phyloP scores from a whole-genome alignment of 2,888 invertebrate genomes.

The Mimumesa dahlbomi region DNA sequence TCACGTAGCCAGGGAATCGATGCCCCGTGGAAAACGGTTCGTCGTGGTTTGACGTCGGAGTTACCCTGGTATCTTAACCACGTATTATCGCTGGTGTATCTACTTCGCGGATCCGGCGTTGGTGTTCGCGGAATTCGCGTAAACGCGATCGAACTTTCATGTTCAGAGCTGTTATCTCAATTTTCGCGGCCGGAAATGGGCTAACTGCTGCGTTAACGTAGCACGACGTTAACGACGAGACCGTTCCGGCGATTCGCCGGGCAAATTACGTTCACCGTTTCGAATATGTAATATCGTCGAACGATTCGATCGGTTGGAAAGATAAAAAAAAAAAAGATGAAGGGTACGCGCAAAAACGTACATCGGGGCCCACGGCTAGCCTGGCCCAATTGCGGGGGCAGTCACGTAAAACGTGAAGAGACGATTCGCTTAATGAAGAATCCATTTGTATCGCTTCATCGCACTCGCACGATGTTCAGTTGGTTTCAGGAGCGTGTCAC shows the following conservation, averaged over 20 bases:
- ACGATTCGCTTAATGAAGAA: not conserved
- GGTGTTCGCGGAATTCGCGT: no score
- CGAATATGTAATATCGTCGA: conserved; percentile 13
- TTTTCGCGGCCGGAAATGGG: not conserved
- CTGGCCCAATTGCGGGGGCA: conserved; percentile 36
- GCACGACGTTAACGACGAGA: no score
- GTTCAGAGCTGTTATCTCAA: not conserved
- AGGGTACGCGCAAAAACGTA: not conserved
- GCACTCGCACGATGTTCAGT: no score
- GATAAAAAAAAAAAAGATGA: not conserved
- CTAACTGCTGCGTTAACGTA: not conserved
- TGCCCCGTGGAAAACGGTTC: not conserved
- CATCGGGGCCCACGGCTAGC: not conserved
- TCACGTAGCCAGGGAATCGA: not conserved
- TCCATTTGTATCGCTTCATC: not conserved
- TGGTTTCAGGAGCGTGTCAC: no score
- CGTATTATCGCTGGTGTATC: no score
- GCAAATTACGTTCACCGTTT: conserved; percentile 41
- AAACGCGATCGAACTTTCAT: no score
- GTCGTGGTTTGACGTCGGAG: not conserved
- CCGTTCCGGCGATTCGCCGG: no score
- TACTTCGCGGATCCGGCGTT: no score
- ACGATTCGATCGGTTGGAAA: conserved; percentile 1
- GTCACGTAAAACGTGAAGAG: conserved; percentile 19
- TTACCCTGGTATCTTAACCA: no score